Conservation (phyloP, 2,113 vertebrate genomes). For the Nymphicus hollandicus region DNA sequence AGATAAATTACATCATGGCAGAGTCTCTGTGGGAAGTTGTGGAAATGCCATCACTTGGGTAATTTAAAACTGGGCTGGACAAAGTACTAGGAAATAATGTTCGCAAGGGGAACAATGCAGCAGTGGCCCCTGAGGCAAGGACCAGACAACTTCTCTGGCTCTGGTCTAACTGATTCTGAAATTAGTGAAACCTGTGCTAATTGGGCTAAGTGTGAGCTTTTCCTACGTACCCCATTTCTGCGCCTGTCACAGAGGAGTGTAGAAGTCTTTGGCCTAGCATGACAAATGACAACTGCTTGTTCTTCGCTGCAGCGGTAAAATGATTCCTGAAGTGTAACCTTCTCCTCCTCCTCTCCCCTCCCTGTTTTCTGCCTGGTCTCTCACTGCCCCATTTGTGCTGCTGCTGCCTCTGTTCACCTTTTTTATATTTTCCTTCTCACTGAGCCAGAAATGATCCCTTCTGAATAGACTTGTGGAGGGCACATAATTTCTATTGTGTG, state of each 20-base stretch:
- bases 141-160: neutral
- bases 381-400: neutral
- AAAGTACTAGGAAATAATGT: conserved; percentile 18
- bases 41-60: conserved; percentile 16
- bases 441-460: neutral
- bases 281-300: neutral
- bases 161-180: neutral
- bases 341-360: neutral
- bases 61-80: conserved; percentile 46
- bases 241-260: neutral
- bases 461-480: neutral
- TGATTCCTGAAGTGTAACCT: neutral
- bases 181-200: neutral
- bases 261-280: neutral
- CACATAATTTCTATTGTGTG: neutral
- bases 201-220: neutral
- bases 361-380: neutral
- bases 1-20: conserved; percentile 36
- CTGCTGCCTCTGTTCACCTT: neutral
- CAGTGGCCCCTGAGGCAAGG: neutral
- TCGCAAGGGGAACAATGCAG: neutral
- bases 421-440: neutral
- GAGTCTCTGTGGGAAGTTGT: conserved; percentile 19
- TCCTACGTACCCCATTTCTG: neutral
- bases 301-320: neutral